A percentile compares a stretch with the other conserved stretches of the same genome.
Evolutionary conservation across 2,888 invertebrate species (phyloP).

Genomic region (Drosophila fungiperda): DNA sequence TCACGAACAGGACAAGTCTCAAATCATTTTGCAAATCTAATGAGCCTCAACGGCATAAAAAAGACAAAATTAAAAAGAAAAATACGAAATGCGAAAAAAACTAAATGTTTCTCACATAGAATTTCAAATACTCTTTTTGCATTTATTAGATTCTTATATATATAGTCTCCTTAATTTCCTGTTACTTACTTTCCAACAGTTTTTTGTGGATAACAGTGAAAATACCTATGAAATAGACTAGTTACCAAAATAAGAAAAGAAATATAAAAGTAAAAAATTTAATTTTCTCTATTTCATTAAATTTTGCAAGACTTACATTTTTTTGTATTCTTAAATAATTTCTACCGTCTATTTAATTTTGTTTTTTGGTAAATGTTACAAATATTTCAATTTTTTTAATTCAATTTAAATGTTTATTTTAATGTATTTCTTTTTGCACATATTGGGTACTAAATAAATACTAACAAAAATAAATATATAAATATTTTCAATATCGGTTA

Average conservation of each 20-base stretch:
- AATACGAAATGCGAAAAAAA: constrained; percentile 33
- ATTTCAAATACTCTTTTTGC: constrained; percentile 6
- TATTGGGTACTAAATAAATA: background rate
- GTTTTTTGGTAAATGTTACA: no score
- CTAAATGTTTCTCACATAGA: background rate
- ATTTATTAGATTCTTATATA: background rate
- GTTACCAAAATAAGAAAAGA: background rate
- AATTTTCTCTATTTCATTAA: background rate
- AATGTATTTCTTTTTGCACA: background rate
- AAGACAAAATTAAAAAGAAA: constrained; percentile 43
- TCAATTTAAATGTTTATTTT: background rate
- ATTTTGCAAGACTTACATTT: background rate
- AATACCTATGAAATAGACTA: background rate
- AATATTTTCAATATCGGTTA: background rate
- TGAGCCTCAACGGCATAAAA: constrained; percentile 85
- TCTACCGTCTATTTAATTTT: no score
- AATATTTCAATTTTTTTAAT: no score
- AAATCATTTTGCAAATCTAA: constrained; percentile 84
- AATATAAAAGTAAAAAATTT: background rate
- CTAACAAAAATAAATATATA: background rate
- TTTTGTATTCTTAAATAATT: background rate
- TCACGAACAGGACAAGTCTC: constrained; percentile 53
- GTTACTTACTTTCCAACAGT: background rate
- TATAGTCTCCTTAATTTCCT: background rate
- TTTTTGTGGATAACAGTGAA: background rate